Base-by-base conservation (phyloP, 2,888 invertebrate species). In the Timema cristinae region DNA sequence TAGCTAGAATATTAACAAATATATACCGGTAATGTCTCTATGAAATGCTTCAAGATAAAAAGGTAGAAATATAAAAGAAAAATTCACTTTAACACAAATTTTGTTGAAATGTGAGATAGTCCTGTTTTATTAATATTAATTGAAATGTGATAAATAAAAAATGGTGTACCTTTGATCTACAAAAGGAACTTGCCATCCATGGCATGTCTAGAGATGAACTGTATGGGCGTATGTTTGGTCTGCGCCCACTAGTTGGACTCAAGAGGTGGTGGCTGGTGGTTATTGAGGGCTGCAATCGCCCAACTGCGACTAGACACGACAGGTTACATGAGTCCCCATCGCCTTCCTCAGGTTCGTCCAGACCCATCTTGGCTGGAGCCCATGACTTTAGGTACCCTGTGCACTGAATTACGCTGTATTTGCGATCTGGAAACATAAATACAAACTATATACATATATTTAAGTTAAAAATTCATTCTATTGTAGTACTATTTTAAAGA, bases 371-470 rank as follows among this genome's bases (percentile, higher is more conserved):
- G 0, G 90, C 88, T 0, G 93, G 91, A 2, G 92, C 88, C 95
- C 95, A 96, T 0, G 95, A 93, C 81, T 97, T 97, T 59, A 97
- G 83, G 80, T 96, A 97, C 0, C 97, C 97, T 5, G 94, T 95
- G 80, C 95, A 97, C 79, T 96, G 95, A 69, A 97, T 92, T 7
- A 95, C 93, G 77, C 89, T 90, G 83, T 93, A 97, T 80, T 92
- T 94, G 81, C 90, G 90, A 80, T 95, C 94, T 86, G 83, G 75
- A 79, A 76, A 63, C 32, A 32, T n/a, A n/a, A n/a, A n/a, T n/a
- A 32, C 32, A 32, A 32, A 32, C 32, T 32, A 32, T 32, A 1
- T 32, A 32, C 32, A 32, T 32, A 32, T 32, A 32, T 4, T 32
- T 32, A 32, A 32, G 32, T 32, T 32, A 32, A 32, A 32, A 32